A percentile compares a stretch with the other conserved stretches of the same genome.
Evolutionary conservation across 2,797 vertebrate species (phyloP).

Genomic region (Cichlasoma orientale): DNA sequence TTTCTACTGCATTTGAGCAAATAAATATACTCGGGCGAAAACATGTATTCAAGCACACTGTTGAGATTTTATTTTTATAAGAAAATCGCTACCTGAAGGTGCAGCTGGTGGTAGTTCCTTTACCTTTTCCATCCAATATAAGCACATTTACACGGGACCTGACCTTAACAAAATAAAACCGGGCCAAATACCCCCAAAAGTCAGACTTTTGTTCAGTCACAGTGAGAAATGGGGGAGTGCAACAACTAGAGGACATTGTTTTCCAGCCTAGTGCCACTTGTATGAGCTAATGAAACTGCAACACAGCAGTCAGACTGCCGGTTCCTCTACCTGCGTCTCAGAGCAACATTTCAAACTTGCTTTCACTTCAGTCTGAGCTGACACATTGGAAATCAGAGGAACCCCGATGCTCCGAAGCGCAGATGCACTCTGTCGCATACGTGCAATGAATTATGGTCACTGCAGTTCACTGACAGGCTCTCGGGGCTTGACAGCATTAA

Average conservation of each 20-base stretch:
- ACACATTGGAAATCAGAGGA: constrained; percentile 43
- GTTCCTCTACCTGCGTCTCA: constrained; percentile 13
- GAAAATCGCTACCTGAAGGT: neutral
- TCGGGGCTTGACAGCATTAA: constrained; percentile 33
- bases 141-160: neutral
- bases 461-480: constrained; percentile 51
- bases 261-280: neutral
- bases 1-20: neutral
- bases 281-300: constrained; percentile 18
- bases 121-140: neutral
- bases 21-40: neutral
- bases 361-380: constrained; percentile 23
- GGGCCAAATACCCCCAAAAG: neutral
- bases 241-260: constrained; percentile 1
- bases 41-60: neutral
- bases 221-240: neutral
- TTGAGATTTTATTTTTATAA: neutral
- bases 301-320: constrained; percentile 2
- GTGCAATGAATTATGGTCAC: constrained; percentile 54
- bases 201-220: neutral
- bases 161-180: neutral
- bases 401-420: constrained; percentile 31
- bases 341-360: constrained; percentile 39
- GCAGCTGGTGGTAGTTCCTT: neutral
- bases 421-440: constrained; percentile 43